Evolutionary conservation across 2,888 invertebrate genomes (phyloP).

Genomic region (Blera fallax): DNA sequence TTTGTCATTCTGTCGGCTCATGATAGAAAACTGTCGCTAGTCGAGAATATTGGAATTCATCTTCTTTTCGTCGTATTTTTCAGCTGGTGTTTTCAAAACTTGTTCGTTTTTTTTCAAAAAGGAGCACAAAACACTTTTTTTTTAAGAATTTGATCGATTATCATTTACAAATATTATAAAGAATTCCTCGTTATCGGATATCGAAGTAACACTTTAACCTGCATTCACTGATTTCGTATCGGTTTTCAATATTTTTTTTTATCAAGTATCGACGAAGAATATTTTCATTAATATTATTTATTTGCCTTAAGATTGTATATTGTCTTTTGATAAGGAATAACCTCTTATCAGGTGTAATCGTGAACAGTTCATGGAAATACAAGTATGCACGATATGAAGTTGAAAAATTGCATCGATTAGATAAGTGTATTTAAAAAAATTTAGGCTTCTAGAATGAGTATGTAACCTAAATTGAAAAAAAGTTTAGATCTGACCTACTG

Average conservation of each 20-base stretch:
- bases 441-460: neutral
- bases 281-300: neutral
- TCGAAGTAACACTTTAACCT: too few relatives aligned
- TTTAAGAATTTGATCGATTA: too few relatives aligned
- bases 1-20: constrained; percentile 25
- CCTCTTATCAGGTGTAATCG: neutral
- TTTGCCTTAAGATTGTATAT: neutral
- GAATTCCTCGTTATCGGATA: too few relatives aligned
- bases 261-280: neutral
- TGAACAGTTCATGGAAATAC: neutral
- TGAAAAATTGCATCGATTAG: neutral
- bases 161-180: too few relatives aligned
- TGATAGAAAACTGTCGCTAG: neutral
- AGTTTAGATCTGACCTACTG: neutral
- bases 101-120: neutral
- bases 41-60: neutral
- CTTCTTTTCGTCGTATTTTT: neutral
- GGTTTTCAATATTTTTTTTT: too few relatives aligned
- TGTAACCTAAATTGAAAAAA: neutral
- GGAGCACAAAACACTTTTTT: too few relatives aligned
- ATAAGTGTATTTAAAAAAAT: neutral
- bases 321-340: neutral
- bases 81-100: neutral
- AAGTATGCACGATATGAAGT: neutral
- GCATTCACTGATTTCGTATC: too few relatives aligned